Evolutionary conservation across 2,888 invertebrate species (phyloP).

Genomic region (Eumerus sabulonum): DNA sequence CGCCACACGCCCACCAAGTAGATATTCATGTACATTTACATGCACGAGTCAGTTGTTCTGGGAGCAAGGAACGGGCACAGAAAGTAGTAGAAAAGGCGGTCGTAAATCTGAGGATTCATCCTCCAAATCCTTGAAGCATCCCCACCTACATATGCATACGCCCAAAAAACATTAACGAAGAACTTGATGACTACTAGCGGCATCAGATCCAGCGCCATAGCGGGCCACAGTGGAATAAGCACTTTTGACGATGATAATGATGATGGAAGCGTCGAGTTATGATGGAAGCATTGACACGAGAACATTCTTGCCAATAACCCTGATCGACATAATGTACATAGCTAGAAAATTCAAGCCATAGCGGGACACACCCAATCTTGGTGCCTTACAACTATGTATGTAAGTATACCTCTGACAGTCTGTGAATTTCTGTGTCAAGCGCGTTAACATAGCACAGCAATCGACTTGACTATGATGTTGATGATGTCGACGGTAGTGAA

Average conservation of each 20-base stretch:
- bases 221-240: slow-evolving; percentile 39
- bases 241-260: slow-evolving; percentile 55
- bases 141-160: slow-evolving; percentile 3
- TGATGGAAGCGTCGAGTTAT: slow-evolving; percentile 49
- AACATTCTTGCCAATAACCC: slow-evolving; percentile 57
- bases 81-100: slow-evolving; percentile 29
- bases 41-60: no score
- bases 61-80: background rate
- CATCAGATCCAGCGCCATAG: background rate
- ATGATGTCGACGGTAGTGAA: slow-evolving; percentile 12
- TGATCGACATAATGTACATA: background rate
- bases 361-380: slow-evolving; percentile 23
- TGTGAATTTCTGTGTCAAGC: slow-evolving; percentile 44
- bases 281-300: slow-evolving; percentile 44
- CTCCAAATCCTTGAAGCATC: slow-evolving; percentile 42
- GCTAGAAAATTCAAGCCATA: slow-evolving; percentile 10
- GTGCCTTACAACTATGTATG: slow-evolving; percentile 41
- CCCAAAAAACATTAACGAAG: slow-evolving; percentile 53
- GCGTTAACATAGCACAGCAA: slow-evolving; percentile 43
- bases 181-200: slow-evolving; percentile 58
- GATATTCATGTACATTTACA: slow-evolving; percentile 31
- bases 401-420: slow-evolving; percentile 26
- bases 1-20: slow-evolving; percentile 30
- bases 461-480: slow-evolving; percentile 6
- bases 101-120: slow-evolving; percentile 55